Conservation (phyloP, 37 sponge, comb jelly and placozoan genomes). For the Geodia barretti region DNA sequence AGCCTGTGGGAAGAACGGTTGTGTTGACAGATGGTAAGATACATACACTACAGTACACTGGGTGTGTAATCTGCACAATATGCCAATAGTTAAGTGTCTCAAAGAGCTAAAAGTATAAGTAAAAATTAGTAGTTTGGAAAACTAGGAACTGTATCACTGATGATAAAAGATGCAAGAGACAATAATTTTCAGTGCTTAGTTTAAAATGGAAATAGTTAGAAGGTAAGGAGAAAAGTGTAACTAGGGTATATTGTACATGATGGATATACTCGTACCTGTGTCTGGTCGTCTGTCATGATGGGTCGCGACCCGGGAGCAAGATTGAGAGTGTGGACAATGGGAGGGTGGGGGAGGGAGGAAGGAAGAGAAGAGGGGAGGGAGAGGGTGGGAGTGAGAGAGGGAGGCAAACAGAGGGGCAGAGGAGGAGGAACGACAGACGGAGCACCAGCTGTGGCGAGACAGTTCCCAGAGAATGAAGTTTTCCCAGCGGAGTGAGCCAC, state of each 20-base stretch:
- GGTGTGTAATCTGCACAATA: too few species aligned
- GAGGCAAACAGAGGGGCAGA: background rate
- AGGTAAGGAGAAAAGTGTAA: too few species aligned
- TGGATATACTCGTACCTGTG: background rate
- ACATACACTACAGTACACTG: too few species aligned
- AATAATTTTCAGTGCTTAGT: too few species aligned
- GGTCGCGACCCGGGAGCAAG: conserved; percentile 66
- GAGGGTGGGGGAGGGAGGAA: background rate
- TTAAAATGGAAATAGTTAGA: too few species aligned
- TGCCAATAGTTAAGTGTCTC: too few species aligned
- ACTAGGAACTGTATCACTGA: background rate
- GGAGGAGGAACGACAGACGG: background rate
- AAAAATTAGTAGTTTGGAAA: background rate
- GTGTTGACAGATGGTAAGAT: background rate
- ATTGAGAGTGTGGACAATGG: conserved; percentile 8
- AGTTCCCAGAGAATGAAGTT: background rate
- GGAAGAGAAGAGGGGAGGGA: background rate
- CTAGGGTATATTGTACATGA: too few species aligned
- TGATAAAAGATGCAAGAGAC: background rate
- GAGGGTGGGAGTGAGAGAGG: background rate
- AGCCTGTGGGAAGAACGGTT: background rate
- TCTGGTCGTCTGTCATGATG: background rate
- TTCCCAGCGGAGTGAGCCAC: background rate
- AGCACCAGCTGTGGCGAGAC: background rate
- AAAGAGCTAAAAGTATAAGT: too few species aligned